Conservation (phyloP, 2,888 invertebrate genomes). For the Ethmia dodecea region DNA sequence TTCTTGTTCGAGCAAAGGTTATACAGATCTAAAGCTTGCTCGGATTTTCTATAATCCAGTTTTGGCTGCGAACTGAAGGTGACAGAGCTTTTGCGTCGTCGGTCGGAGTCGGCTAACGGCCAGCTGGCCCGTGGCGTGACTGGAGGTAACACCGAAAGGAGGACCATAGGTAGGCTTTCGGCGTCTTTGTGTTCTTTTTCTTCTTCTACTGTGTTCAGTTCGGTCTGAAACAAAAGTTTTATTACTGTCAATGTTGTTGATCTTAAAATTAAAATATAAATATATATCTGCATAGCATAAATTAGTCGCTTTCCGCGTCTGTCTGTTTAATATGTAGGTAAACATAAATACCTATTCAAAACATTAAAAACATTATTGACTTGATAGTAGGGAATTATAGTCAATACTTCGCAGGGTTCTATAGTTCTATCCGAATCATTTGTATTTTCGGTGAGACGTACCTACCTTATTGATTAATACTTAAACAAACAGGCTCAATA, state of each 20-base stretch:
- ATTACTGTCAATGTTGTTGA: neutral
- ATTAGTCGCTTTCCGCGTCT: too few species aligned
- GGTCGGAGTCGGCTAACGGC: constrained; percentile 84
- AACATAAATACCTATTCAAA: too few species aligned
- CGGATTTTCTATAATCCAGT: constrained; percentile 75
- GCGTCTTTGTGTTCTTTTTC: constrained; percentile 81
- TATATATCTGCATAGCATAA: too few species aligned
- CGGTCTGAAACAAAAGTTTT: constrained; percentile 41
- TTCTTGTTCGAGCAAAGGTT: constrained; percentile 77
- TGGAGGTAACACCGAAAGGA: constrained; percentile 85
- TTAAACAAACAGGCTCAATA: too few species aligned
- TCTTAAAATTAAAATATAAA: too few species aligned
- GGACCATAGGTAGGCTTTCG: constrained; percentile 82
- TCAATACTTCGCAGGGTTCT: too few species aligned
- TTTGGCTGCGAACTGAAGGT: constrained; percentile 83
- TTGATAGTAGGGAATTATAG: too few species aligned
- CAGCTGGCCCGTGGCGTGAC: constrained; percentile 87
- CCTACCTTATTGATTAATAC: too few species aligned
- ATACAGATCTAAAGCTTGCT: constrained; percentile 78
- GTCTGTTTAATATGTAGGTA: too few species aligned
- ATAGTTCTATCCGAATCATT: too few species aligned
- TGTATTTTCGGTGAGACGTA: too few species aligned
- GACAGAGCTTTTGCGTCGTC: constrained; percentile 78
- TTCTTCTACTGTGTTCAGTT: constrained; percentile 66
- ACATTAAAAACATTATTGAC: too few species aligned